A percentile compares a stretch with the other conserved stretches of the same genome.
phyloP scores from a whole-genome alignment of 2,113 vertebrate species.

The Scophthalmus maximus region DNA sequence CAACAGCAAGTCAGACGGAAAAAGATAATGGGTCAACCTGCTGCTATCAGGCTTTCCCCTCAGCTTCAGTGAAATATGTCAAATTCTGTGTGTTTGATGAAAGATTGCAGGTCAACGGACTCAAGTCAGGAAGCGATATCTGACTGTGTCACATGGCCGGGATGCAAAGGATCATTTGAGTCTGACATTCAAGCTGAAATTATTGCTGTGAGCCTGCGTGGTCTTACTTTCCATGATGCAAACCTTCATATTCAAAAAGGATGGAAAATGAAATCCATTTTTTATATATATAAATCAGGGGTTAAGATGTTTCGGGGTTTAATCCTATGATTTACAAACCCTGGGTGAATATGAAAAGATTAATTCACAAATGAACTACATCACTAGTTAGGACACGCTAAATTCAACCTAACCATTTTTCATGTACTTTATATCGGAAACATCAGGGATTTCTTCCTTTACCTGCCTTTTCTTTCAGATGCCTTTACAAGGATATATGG shows the following conservation, averaged over 20 bases:
- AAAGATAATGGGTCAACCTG: conserved; percentile 77
- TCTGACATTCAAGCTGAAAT: conserved; percentile 67
- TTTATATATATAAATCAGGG: conserved; percentile 4
- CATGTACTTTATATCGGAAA: neutral
- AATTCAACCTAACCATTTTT: neutral
- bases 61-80: conserved; percentile 74
- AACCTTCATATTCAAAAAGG: conserved; percentile 38
- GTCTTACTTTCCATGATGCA: conserved; percentile 60
- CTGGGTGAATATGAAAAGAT: neutral
- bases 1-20: conserved; percentile 77
- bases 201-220: conserved; percentile 59
- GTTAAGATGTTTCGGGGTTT: conserved; percentile 36
- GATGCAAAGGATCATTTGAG: conserved; percentile 71
- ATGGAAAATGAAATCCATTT: conserved; percentile 35
- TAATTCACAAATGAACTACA: conserved; percentile 32
- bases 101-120: conserved; percentile 74
- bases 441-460: neutral
- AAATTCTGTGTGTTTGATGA: conserved; percentile 76
- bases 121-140: conserved; percentile 70
- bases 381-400: no score
- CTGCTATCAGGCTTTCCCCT: conserved; percentile 74
- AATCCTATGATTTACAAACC: conserved; percentile 28
- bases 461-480: conserved; percentile 5
- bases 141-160: conserved; percentile 71
- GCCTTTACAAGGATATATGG: neutral